Percentiles rank a stretch among this genome's conserved stretches.
phyloP scores from a whole-genome alignment of 2,797 vertebrate species.

The Sebastiscus tertius region DNA sequence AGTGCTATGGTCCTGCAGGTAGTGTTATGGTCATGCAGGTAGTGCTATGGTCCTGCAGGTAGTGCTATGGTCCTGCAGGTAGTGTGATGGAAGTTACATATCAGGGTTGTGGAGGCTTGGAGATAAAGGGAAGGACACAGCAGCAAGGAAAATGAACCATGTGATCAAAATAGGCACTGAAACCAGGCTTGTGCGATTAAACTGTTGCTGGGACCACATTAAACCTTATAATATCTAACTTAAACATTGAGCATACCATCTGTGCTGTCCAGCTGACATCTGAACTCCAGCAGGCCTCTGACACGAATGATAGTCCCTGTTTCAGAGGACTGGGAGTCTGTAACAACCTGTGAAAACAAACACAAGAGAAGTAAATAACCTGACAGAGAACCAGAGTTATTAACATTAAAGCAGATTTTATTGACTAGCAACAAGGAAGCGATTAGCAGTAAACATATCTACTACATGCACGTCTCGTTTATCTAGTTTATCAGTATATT shows the following conservation, averaged over 20 bases:
- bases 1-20: too few species aligned
- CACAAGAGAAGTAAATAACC: neutral
- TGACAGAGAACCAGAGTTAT: neutral
- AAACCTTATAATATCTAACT: neutral
- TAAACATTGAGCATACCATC: slow-evolving; percentile 82
- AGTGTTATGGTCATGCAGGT: too few species aligned
- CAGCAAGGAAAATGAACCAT: neutral
- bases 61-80: too few species aligned
- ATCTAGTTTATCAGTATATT: neutral
- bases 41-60: too few species aligned
- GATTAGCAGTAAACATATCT: too few species aligned
- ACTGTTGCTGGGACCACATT: neutral
- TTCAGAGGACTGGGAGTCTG: slow-evolving; percentile 68
- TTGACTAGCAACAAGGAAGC: neutral
- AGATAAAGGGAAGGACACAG: neutral
- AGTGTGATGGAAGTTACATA: too few species aligned
- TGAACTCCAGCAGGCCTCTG: slow-evolving; percentile 89
- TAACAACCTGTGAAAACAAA: slow-evolving; percentile 59
- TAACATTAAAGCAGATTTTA: neutral
- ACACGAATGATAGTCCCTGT: slow-evolving; percentile 84
- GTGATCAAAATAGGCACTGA: neutral
- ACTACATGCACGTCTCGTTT: neutral
- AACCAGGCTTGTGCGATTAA: neutral
- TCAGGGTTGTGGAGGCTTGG: too few species aligned
- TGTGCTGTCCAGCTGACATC: slow-evolving; percentile 86